Base-by-base conservation (phyloP, 1,140 invertebrate genomes). In the Zaprionus tsacasi region DNA sequence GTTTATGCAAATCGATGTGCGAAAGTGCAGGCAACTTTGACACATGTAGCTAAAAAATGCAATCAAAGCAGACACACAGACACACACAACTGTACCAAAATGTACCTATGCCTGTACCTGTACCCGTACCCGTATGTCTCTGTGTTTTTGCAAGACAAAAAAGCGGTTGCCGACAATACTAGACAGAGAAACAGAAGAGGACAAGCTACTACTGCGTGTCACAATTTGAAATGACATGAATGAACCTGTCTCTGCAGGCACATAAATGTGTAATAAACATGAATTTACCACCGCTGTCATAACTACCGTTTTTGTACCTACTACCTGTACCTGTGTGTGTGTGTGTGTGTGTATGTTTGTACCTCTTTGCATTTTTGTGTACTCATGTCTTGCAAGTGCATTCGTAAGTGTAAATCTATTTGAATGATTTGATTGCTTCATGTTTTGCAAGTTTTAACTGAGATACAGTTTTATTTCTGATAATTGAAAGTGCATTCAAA, bases 1-100 rank as follows among this genome's bases (percentile, higher is more conserved):
- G 33, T 70, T 36, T 40, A 70, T 55, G 69, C 61, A 79, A 65
- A 81, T 78, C 48, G n/a, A 40, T 36, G 77, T 65, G 25, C 73
- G 35, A 73, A 68, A 74, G 81, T 85, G 69, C 74, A 81, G 64
- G 64, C 57, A 61, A 78, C 74, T 83, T 61, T 80, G 78, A 81
- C 74, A 81, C 74, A 74, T 69, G 35, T 11, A 17, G 48, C 33
- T 15, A 48, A 52, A 70, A 65, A 75, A 64, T 40, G 43, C 59
- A 75, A 75, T 75, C 43, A 52, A 54, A 35, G 21, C 36, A 33
- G 36, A 63, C 36, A 43, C 59, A 61, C 25, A 60, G 35, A 21
- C 13, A n/a, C 27, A 48, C 10, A n/a, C 38, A 33, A n/a, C n/a
- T 35, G 27, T 30, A 30, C 27, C 27, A 0, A 30, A 30, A 6